phyloP scores from a whole-genome alignment of 2,888 invertebrate genomes.

The Pterostichus madidus region DNA sequence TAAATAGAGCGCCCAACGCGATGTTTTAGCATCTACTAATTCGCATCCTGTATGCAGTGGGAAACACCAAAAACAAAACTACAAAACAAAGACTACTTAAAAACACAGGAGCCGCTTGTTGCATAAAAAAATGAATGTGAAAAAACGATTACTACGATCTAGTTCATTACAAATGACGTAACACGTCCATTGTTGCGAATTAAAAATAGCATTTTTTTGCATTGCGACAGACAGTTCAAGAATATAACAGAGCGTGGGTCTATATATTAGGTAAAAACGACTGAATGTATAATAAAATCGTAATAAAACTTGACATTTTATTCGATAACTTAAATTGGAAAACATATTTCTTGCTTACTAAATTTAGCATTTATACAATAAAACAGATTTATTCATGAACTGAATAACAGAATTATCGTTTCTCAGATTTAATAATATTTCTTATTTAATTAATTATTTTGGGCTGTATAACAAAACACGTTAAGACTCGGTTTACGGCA shows the following conservation, averaged over 20 bases:
- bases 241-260: background rate
- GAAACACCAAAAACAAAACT: slow-evolving; percentile 29
- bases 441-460: too few species aligned
- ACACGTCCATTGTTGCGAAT: slow-evolving; percentile 21
- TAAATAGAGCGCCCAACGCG: slow-evolving; percentile 11
- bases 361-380: too few species aligned
- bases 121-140: slow-evolving; percentile 17
- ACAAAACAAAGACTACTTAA: slow-evolving; percentile 14
- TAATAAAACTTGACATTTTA: slow-evolving; percentile 3
- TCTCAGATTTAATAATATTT: too few species aligned
- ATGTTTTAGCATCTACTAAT: background rate
- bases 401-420: too few species aligned
- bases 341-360: background rate
- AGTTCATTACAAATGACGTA: slow-evolving; percentile 19
- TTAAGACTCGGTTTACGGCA: too few species aligned
- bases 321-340: background rate
- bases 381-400: too few species aligned
- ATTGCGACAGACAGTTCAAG: slow-evolving; percentile 16
- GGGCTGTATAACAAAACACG: too few species aligned
- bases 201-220: slow-evolving; percentile 37
- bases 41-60: background rate
- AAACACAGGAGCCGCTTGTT: background rate
- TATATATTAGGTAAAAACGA: background rate
- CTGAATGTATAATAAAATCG: background rate
- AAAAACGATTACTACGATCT: background rate